These are phyloP conservation scores for Crocodylus rhombifer DNA, from an alignment of 2,797 vertebrate genomes.

Conservation along the genomic window DNA sequence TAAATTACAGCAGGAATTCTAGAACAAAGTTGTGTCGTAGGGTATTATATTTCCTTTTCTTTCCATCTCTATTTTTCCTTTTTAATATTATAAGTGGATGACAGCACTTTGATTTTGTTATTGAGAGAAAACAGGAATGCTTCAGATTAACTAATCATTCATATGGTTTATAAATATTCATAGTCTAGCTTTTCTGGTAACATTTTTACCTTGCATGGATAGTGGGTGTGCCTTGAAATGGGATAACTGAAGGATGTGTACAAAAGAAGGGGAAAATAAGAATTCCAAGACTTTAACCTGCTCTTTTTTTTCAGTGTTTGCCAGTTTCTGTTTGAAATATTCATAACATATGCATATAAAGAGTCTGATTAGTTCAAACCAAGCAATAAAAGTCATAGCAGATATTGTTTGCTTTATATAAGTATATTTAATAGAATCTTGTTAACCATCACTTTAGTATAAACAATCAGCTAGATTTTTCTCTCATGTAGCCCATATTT, in stretches of 20 bases:
- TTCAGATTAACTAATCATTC: constrained; percentile 1
- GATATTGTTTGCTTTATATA: background rate
- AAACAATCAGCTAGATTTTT: background rate
- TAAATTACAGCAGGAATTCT: background rate
- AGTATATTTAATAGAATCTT: background rate
- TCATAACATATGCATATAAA: background rate
- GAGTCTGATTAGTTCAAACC: background rate
- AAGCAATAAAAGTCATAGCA: background rate
- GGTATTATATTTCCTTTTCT: background rate
- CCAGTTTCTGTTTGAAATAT: background rate
- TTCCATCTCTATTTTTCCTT: background rate
- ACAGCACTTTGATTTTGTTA: constrained; percentile 16
- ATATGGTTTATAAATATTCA: background rate
- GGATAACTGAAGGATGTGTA: background rate
- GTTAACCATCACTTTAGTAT: background rate
- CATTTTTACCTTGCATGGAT: background rate
- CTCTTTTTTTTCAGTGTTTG: constrained; percentile 13
- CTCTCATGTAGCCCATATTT: background rate
- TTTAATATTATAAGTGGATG: background rate
- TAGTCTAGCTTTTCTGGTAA: background rate
- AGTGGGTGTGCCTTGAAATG: background rate
- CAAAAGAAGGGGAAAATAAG: constrained; percentile 11
- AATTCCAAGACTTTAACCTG: background rate
- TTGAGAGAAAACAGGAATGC: background rate
- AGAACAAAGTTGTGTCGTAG: background rate